Evolutionary conservation across 1,140 invertebrate species (phyloP), one percentile per base, ranked within the genome.

Genomic region (Pentalonia nigronervosa): DNA sequence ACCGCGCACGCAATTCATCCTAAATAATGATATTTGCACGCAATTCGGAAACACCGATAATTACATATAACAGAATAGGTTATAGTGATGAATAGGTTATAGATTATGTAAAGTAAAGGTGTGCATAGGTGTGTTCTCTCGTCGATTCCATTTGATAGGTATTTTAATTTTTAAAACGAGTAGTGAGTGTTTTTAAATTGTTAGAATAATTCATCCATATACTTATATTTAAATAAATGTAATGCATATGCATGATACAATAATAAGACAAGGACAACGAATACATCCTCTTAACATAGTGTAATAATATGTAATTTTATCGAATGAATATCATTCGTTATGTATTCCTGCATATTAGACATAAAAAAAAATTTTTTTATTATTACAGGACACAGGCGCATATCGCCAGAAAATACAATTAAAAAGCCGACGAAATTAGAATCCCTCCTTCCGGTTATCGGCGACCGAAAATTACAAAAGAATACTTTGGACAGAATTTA

Each of bases 401-500:
- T 90, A 90, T 94, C 94, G 30, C 91, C 94, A 90, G 94, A 94
- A 60, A 86, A 81, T 41, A 67, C 89, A 9, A 36, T 76, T 14
- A 93, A 94, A 36, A 94, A 94, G 84, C 94, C 94, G 14, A 23
- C 93, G 6, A 94, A 93, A 83, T 90, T 94, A 30, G 94, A 94
- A 94, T 94, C 94, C 4, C 87, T 94, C 1, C 94, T 94, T 7
- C 94, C 94, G 23, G 41, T 94, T 23, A 90, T 94, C 17, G 93
- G 94, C 47, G 90, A 93, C n/a, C 83, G 56, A n/a, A 94, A 94
- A 93, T 20, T 91, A 83, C 93, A 94, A 81, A 94, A 94, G n/a
- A 94, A 94, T 90, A 94, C 94, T 14, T 93, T 94, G 20, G 94
- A 94, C 87, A 87, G 93, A 48, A 94, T 94, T 56, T 94, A 88